These are phyloP conservation scores for Uromys caudimaculatus DNA, from an alignment of 2,797 vertebrate species.

Conservation along the genomic window DNA sequence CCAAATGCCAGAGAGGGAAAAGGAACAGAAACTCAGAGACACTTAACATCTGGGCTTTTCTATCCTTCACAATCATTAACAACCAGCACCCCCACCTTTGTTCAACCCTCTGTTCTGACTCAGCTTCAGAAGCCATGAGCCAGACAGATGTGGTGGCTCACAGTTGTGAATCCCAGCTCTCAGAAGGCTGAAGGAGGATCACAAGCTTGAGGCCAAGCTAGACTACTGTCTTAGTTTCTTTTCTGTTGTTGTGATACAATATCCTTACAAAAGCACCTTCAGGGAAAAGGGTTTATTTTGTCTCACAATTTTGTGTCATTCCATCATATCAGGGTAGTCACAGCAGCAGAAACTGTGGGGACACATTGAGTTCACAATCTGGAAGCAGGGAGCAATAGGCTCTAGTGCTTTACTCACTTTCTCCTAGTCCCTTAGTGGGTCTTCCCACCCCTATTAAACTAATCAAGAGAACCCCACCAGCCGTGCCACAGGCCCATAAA, in stretches of 20 bases:
- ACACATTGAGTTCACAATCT: too few relatives aligned
- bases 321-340: not conserved
- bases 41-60: not conserved
- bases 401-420: not conserved
- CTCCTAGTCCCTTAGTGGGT: too few relatives aligned
- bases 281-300: not conserved
- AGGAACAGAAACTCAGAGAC: not conserved
- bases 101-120: not conserved
- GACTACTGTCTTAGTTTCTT: not conserved
- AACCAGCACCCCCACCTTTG: not conserved
- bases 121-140: not conserved
- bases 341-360: not conserved
- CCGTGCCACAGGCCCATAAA: not conserved
- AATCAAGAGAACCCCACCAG: not conserved
- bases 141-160: not conserved
- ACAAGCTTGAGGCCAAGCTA: not conserved
- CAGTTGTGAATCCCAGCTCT: too few relatives aligned
- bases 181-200: not conserved
- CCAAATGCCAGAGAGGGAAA: not conserved
- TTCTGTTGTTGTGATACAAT: not conserved
- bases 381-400: not conserved
- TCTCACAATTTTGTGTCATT: not conserved
- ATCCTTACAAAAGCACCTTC: not conserved
- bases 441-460: not conserved
- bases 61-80: rapidly evolving